A percentile compares a stretch with the other conserved stretches of the same genome.
phyloP scores from a whole-genome alignment of 2,888 invertebrate genomes.

The Yponomeuta sedellus region DNA sequence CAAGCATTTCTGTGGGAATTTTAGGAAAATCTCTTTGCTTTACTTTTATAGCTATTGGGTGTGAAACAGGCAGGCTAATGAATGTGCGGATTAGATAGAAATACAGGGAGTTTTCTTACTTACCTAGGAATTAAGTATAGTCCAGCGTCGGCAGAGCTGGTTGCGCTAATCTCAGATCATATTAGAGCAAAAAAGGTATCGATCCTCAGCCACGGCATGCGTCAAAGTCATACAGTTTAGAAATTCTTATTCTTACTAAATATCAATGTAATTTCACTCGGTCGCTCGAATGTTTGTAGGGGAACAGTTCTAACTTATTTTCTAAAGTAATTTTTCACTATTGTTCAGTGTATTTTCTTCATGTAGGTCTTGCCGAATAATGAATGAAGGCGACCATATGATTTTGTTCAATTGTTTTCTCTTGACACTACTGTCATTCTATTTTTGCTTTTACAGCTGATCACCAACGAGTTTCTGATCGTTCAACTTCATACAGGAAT shows the following conservation, averaged over 20 bases:
- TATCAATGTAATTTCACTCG: conserved; percentile 49
- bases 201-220: conserved; percentile 34
- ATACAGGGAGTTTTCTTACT: neutral
- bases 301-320: conserved; percentile 39
- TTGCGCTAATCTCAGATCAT: conserved; percentile 45
- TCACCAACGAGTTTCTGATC: neutral
- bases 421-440: conserved; percentile 48
- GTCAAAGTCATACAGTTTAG: conserved; percentile 41
- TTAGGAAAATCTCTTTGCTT: neutral
- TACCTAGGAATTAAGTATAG: neutral
- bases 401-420: conserved; percentile 66
- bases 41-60: neutral
- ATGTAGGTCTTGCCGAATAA: conserved; percentile 59
- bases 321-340: conserved; percentile 45
- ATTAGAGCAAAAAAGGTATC: conserved; percentile 33
- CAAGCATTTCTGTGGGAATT: neutral
- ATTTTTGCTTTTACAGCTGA: conserved; percentile 46
- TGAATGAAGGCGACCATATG: conserved; percentile 68
- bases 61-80: neutral
- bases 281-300: conserved; percentile 35
- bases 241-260: conserved; percentile 49
- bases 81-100: neutral
- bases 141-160: conserved; percentile 9
- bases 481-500: neutral
- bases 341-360: conserved; percentile 40